Percentiles rank a stretch among this genome's conserved stretches.
Conservation (phyloP, 2,797 vertebrate genomes). For the Squalus acanthias region DNA sequence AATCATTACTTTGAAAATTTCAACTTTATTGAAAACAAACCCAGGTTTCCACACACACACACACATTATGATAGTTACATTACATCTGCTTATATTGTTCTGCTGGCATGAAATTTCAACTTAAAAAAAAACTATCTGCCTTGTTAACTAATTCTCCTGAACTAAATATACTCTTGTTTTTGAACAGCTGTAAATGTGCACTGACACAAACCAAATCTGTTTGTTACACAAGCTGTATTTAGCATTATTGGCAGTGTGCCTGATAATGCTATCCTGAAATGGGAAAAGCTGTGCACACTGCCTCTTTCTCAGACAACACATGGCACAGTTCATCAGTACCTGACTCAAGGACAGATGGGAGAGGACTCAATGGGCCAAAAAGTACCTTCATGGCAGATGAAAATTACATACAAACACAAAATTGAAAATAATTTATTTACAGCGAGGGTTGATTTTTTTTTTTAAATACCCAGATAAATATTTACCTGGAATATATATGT, state of each 20-base stretch:
- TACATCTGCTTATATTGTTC: not conserved
- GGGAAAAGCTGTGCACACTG: not conserved
- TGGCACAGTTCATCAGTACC: not conserved
- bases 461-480: not conserved
- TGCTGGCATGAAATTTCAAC: not conserved
- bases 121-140: not conserved
- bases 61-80: not conserved
- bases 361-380: not conserved
- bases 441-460: not conserved
- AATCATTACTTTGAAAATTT: not conserved
- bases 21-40: too few relatives aligned
- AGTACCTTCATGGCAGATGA: not conserved
- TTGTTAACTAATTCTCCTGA: not conserved
- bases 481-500: not conserved
- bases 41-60: too few relatives aligned
- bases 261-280: not conserved
- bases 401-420: not conserved
- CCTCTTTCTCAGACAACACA: not conserved
- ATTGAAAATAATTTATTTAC: not conserved
- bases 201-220: not conserved
- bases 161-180: not conserved
- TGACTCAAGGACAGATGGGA: not conserved
- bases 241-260: not conserved
- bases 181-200: too few relatives aligned
- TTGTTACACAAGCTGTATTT: not conserved